A percentile compares a stretch with the other conserved stretches of the same genome.
Evolutionary conservation across 2,113 vertebrate species (phyloP).

Genomic region (Callaeas wilsoni): DNA sequence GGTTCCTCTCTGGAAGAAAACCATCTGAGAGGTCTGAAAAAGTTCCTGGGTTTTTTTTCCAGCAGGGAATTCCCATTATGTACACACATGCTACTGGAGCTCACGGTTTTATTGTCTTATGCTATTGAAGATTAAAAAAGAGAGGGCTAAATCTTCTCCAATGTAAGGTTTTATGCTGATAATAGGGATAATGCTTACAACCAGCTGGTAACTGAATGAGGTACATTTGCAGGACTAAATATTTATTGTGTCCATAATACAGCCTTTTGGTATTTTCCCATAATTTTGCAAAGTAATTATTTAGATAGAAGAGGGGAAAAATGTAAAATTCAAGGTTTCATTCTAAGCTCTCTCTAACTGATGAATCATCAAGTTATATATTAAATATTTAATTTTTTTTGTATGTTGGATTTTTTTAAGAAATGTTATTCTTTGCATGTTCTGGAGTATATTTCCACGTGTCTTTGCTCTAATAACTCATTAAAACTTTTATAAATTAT

Average conservation of each 20-base stretch:
- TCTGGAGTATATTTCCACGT: not conserved
- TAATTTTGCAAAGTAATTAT: not conserved
- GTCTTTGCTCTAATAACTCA: not conserved
- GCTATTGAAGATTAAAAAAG: not conserved
- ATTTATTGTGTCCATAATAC: not conserved
- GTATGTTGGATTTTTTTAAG: rapidly evolving
- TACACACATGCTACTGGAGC: not conserved
- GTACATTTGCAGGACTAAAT: not conserved
- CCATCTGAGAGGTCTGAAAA: not conserved
- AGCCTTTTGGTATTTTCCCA: not conserved
- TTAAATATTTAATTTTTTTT: not conserved
- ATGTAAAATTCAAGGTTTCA: not conserved
- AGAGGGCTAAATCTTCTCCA: not conserved
- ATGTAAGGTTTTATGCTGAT: not conserved
- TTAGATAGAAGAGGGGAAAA: rapidly evolving
- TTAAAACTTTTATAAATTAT: not conserved
- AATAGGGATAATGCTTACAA: not conserved
- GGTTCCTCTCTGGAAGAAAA: not conserved
- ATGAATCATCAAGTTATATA: not conserved
- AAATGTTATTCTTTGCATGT: not conserved
- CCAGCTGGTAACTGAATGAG: not conserved
- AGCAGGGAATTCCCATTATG: not conserved
- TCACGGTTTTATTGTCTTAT: not conserved
- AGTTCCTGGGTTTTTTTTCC: not conserved
- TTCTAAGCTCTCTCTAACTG: not conserved